These are phyloP conservation scores for Nansenia antarctica DNA, from an alignment of 2,113 vertebrate genomes.

Conservation along the genomic window DNA sequence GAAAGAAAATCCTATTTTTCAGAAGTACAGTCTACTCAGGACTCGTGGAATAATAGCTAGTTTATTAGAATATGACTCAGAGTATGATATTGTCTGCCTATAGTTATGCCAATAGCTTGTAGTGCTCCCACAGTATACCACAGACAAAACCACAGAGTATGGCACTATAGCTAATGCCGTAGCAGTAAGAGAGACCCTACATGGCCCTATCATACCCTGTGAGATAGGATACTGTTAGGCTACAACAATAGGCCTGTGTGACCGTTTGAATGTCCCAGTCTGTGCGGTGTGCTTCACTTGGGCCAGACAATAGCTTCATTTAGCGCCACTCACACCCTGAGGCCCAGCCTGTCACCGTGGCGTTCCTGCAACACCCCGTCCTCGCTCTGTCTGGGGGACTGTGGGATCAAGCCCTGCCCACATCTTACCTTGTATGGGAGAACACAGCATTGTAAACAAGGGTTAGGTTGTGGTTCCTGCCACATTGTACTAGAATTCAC, in stretches of 20 bases:
- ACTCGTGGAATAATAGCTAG: neutral
- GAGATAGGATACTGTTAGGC: neutral
- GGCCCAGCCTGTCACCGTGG: slow-evolving; percentile 64
- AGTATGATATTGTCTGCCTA: neutral
- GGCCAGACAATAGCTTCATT: slow-evolving; percentile 78
- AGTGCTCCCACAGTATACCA: no score
- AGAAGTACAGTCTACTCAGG: neutral
- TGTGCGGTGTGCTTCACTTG: slow-evolving; percentile 75
- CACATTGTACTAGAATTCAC: no score
- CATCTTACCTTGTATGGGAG: slow-evolving; percentile 36
- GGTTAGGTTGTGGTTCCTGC: no score
- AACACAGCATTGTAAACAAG: no score
- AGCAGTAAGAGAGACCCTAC: neutral
- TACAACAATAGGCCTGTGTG: slow-evolving; percentile 74
- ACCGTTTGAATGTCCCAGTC: slow-evolving; percentile 75
- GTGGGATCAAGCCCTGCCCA: slow-evolving; percentile 15
- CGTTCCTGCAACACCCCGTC: slow-evolving; percentile 61
- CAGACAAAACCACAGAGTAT: neutral
- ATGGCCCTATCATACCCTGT: neutral
- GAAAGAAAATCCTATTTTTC: no score
- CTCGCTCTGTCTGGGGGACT: slow-evolving; percentile 45
- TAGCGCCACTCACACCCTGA: slow-evolving; percentile 66
- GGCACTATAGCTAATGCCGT: no score
- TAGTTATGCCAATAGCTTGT: no score
- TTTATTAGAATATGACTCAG: neutral